Base-by-base conservation (phyloP, 2,888 invertebrate species). In the Cataglyphis cursor region DNA sequence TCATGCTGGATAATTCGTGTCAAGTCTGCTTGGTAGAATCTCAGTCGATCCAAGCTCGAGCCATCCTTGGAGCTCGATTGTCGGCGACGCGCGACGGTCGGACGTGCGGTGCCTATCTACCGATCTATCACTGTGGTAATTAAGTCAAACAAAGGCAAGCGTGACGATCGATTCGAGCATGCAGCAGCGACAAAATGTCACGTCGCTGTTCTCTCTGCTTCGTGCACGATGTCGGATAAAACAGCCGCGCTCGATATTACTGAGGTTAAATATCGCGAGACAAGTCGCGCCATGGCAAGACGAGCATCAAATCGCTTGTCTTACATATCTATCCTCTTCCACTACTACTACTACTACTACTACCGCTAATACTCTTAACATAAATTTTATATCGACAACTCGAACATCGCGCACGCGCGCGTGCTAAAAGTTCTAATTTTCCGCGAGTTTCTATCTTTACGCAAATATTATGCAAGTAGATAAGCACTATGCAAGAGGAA, bases 61-160 rank as follows among this genome's bases (percentile, higher is more conserved):
- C 74, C 31, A 59, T 62, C 74, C 59, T 41, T 31, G 41, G 24
- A 61, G 61, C 83, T 38, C 62, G 74, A 81, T 73, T 81, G 73
- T 72, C 73, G 81, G 38, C 74, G 65, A 74, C 81, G 81, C 61
- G 74, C 59, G 73, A 51, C 57, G 81, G 64, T 74, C 65, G 73
- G 64, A 81, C 84, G 84, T 89, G 90, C 90, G 68, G 86, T 82
- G 82, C 88, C 89, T 90, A 90, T 90, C 90, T 85, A 83, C 87
- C 89, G 90, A 90, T 90, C 87, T 90, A 81, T 85, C 81, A 83
- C 83, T 82, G 85, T 73, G 88, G 89, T 89, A 90, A 90, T 90
- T 90, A 90, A 90, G 89, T 90, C 89, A 89, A 90, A 90, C 90
- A 90, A 90, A 88, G 89, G 90, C 88, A 85, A 87, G 86, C 89